phyloP scores from a whole-genome alignment of 2,797 vertebrate species.

The Gobionotothen gibberifrons region DNA sequence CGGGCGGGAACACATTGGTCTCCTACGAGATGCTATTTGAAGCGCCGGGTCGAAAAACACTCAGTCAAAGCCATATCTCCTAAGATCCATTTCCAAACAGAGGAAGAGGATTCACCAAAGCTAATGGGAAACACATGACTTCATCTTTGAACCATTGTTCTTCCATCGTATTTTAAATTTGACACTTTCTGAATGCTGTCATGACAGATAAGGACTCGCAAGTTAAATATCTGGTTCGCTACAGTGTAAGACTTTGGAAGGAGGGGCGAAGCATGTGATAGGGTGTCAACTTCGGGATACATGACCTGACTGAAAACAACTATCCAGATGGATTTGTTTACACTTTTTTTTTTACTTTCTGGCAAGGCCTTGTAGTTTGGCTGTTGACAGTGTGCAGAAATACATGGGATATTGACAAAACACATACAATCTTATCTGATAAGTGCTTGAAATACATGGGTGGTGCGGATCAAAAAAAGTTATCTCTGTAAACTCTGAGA shows the following conservation, averaged over 20 bases:
- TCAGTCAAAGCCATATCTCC: slow-evolving; percentile 27
- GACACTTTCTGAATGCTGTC: slow-evolving; percentile 41
- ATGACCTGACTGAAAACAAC: slow-evolving; percentile 68
- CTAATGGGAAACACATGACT: slow-evolving; percentile 57
- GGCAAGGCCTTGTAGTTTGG: slow-evolving; percentile 41
- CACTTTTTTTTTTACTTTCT: slow-evolving; percentile 61
- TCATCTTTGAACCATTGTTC: slow-evolving; percentile 32
- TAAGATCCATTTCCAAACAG: slow-evolving; percentile 52
- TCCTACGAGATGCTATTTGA: slow-evolving; percentile 44
- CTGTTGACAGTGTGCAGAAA: slow-evolving; percentile 68
- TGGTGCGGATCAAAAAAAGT: neutral
- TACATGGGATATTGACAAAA: slow-evolving; percentile 62
- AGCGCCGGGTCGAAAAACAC: slow-evolving; percentile 41
- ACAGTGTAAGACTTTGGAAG: slow-evolving; percentile 24
- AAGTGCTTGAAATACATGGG: slow-evolving; percentile 36
- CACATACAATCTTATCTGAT: slow-evolving; percentile 59
- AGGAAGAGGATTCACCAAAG: slow-evolving; percentile 41
- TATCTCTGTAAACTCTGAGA: neutral
- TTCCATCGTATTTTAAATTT: slow-evolving; percentile 41
- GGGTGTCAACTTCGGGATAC: slow-evolving; percentile 55
- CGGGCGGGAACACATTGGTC: slow-evolving; percentile 37
- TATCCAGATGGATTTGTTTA: slow-evolving; percentile 73
- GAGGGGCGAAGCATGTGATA: slow-evolving; percentile 14
- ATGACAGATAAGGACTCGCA: slow-evolving; percentile 56
- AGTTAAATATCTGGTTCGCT: slow-evolving; percentile 63